A percentile compares a stretch with the other conserved stretches of the same genome.
These are phyloP conservation scores for Sciurus vulgaris DNA, from an alignment of 2,797 vertebrate species.

Conservation along the genomic window DNA sequence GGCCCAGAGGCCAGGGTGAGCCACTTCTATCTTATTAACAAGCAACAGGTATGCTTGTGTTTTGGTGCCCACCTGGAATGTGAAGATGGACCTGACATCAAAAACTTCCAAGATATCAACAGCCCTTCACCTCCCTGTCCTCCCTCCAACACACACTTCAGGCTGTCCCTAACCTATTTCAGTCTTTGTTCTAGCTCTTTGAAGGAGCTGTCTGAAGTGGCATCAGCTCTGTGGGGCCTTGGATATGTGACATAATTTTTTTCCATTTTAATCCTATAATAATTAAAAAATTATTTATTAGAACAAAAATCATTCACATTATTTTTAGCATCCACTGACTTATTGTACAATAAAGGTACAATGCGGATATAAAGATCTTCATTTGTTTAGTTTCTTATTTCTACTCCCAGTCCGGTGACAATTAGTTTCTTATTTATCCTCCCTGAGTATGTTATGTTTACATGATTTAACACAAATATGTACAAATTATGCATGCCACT, in stretches of 20 bases:
- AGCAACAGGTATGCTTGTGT: not conserved
- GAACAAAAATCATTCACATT: not conserved
- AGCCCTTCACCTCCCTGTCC: not conserved
- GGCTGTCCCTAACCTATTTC: not conserved
- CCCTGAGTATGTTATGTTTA: not conserved
- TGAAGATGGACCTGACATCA: not conserved
- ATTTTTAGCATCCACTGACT: not conserved
- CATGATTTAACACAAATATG: not conserved
- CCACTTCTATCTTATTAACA: not conserved
- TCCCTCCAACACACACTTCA: not conserved
- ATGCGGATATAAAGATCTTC: not conserved
- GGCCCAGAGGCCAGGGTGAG: not conserved
- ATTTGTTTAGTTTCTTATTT: not conserved
- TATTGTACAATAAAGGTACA: not conserved
- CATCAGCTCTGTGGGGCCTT: not conserved
- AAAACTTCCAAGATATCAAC: not conserved
- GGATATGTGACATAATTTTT: not conserved
- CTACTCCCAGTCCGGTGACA: not conserved
- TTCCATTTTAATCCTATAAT: not conserved
- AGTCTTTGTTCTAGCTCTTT: not conserved
- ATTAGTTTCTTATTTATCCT: not conserved
- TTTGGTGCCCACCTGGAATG: not conserved
- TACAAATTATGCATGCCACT: not conserved
- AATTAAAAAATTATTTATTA: not conserved
- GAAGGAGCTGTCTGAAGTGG: not conserved